Conservation (phyloP, 2,113 vertebrate genomes). For the Crotophaga sulcirostris region DNA sequence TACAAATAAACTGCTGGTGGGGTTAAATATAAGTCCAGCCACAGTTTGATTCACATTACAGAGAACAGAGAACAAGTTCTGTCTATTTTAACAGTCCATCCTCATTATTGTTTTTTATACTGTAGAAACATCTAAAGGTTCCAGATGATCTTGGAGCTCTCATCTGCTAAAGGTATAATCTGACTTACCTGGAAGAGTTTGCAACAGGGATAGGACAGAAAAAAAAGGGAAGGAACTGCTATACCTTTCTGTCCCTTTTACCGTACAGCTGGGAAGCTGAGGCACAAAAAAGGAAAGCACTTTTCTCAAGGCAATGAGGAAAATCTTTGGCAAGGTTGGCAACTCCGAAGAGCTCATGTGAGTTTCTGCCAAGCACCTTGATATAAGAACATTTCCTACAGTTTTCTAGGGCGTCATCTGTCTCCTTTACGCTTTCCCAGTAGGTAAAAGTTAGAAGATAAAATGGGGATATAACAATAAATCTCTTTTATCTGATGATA, state of each 20-base stretch:
- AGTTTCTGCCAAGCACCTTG: not conserved
- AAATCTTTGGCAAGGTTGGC: not conserved
- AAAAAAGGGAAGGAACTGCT: not conserved
- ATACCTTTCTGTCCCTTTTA: not conserved
- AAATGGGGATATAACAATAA: conserved; percentile 13
- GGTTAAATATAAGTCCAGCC: conserved; percentile 27
- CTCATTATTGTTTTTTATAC: conserved; percentile 43
- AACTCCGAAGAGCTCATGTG: not conserved
- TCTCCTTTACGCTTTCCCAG: conserved; percentile 11
- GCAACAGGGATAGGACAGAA: not conserved
- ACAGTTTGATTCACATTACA: conserved; percentile 19
- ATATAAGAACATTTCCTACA: not conserved
- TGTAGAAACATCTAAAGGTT: not conserved
- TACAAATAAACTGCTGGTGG: conserved; percentile 52
- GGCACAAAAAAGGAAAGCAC: not conserved
- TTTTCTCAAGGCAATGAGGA: not conserved
- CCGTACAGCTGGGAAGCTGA: not conserved
- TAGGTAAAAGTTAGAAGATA: conserved; percentile 44
- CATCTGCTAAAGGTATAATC: not conserved
- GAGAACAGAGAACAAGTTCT: conserved; percentile 28
- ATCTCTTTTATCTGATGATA: conserved; percentile 54
- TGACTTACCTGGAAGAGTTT: not conserved
- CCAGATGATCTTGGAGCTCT: conserved; percentile 36
- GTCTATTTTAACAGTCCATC: conserved; percentile 3
- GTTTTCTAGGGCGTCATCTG: conserved; percentile 15